A percentile compares a stretch with the other conserved stretches of the same genome.
Evolutionary conservation across 2,888 invertebrate species (phyloP).

Genomic region (Halictus ligatus): DNA sequence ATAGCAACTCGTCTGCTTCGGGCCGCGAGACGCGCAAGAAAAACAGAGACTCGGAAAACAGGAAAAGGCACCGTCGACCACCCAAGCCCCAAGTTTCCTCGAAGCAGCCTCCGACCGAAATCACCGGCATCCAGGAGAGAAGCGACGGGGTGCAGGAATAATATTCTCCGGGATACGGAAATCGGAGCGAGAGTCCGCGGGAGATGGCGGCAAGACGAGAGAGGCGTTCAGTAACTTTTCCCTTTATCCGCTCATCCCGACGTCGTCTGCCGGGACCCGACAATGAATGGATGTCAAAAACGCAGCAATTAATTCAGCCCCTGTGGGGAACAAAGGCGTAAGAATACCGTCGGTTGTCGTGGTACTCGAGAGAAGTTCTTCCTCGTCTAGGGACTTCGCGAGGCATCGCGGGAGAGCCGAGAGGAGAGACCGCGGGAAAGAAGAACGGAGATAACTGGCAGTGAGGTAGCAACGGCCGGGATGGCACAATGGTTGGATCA

Average conservation of each 20-base stretch:
- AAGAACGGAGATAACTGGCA: conserved; percentile 72
- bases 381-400: conserved; percentile 71
- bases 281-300: conserved; percentile 83
- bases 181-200: conserved; percentile 25
- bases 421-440: conserved; percentile 66
- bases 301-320: conserved; percentile 83
- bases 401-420: conserved; percentile 44
- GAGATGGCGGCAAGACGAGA: conserved; percentile 59
- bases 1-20: neutral
- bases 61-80: neutral
- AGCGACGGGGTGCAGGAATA: conserved; percentile 52
- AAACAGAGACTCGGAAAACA: neutral
- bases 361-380: conserved; percentile 79
- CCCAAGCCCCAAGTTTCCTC: neutral
- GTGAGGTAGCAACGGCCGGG: conserved; percentile 75
- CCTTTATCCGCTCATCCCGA: conserved; percentile 77
- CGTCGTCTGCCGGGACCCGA: conserved; percentile 75
- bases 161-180: conserved; percentile 53
- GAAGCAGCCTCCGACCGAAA: neutral
- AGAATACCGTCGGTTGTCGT: conserved; percentile 78
- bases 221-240: conserved; percentile 72
- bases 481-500: conserved; percentile 80
- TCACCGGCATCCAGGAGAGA: conserved; percentile 48
- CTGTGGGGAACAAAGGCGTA: conserved; percentile 80
- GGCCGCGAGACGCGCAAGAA: neutral